Conservation (phyloP, 2,113 vertebrate species). For the Mesocricetus auratus region DNA sequence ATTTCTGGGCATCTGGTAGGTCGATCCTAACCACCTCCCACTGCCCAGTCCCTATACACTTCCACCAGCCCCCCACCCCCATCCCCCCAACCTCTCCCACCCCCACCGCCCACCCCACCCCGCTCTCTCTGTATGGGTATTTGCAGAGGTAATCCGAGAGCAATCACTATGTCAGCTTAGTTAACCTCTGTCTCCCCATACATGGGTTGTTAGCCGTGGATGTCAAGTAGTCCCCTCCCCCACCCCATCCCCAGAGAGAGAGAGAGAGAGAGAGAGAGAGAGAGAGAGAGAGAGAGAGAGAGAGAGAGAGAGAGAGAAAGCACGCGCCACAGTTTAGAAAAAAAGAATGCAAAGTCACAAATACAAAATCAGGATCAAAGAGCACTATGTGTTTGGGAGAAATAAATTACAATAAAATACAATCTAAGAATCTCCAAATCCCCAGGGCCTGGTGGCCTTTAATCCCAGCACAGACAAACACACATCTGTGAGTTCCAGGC, state of each 20-base stretch:
- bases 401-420: slow-evolving; percentile 31
- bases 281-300: neutral
- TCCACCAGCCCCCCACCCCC: too few species aligned
- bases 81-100: too few species aligned
- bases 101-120: neutral
- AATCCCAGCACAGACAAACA: neutral
- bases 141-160: neutral
- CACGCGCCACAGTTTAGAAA: neutral
- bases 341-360: slow-evolving; percentile 1
- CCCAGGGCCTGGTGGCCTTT: neutral
- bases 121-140: neutral
- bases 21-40: accelerated
- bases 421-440: neutral
- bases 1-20: neutral
- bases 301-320: too few species aligned
- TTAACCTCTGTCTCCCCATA: neutral
- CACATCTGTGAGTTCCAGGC: neutral
- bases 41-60: too few species aligned
- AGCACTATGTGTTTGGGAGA: slow-evolving; percentile 17
- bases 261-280: too few species aligned
- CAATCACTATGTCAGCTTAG: too few species aligned
- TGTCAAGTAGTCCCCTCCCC: neutral
- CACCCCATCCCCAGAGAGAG: neutral
- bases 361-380: slow-evolving; percentile 39
- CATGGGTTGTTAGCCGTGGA: neutral